These are phyloP conservation scores for Caenorhabditis zanzibari DNA, from an alignment of 2,888 invertebrate species.

Conservation along the genomic window DNA sequence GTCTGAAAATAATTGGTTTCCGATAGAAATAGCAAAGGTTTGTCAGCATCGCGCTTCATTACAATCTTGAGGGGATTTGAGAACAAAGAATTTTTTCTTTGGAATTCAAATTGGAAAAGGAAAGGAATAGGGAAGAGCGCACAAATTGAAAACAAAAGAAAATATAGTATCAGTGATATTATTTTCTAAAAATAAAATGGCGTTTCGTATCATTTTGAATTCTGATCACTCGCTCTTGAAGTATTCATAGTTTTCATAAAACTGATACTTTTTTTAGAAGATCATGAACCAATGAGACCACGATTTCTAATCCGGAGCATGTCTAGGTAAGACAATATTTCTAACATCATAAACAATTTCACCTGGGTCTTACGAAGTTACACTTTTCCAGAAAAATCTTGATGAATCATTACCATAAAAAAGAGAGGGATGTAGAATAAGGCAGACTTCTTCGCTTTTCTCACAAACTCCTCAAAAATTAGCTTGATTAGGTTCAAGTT, in stretches of 20 bases:
- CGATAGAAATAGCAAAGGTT: slow-evolving; percentile 38
- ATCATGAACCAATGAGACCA: slow-evolving; percentile 29
- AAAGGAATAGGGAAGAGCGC: slow-evolving; percentile 15
- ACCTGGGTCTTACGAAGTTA: slow-evolving; percentile 5
- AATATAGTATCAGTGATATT: slow-evolving; percentile 3
- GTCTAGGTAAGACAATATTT: slow-evolving; percentile 3
- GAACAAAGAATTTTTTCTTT: slow-evolving; percentile 25
- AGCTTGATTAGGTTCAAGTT: slow-evolving; percentile 44
- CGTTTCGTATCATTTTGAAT: slow-evolving; percentile 8
- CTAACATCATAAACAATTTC: slow-evolving; percentile 11
- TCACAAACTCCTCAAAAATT: slow-evolving; percentile 25
- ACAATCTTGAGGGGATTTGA: slow-evolving; percentile 3
- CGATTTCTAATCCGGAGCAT: slow-evolving; percentile 22
- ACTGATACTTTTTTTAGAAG: slow-evolving; percentile 18
- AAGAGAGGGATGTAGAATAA: not conserved
- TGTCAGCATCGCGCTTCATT: slow-evolving; percentile 47
- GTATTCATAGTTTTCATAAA: slow-evolving; percentile 20
- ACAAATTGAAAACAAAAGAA: too few species aligned
- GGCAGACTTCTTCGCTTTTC: slow-evolving; percentile 2
- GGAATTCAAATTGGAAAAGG: not conserved
- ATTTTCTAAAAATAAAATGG: not conserved
- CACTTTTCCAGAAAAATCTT: not conserved
- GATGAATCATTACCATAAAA: slow-evolving; percentile 3
- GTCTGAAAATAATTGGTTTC: slow-evolving; percentile 59
- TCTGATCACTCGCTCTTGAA: slow-evolving; percentile 17